A percentile compares a stretch with the other conserved stretches of the same genome.
These are phyloP conservation scores for Zaprionus davidi DNA, from an alignment of 1,140 invertebrate genomes.

Conservation along the genomic window DNA sequence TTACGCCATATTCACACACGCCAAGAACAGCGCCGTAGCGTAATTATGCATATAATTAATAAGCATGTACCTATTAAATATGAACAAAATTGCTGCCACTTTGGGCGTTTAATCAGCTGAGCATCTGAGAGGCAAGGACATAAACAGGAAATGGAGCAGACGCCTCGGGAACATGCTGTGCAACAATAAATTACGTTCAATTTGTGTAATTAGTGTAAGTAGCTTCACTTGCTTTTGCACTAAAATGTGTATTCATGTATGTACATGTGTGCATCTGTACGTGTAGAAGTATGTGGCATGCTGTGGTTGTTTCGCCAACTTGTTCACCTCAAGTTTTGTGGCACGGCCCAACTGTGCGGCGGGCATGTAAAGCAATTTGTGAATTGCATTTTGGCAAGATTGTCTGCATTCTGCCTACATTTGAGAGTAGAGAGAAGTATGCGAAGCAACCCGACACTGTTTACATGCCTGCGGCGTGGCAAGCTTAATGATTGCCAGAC, in stretches of 20 bases:
- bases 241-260: background rate
- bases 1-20: constrained; percentile 45
- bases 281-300: background rate
- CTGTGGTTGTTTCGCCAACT: constrained; percentile 10
- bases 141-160: constrained; percentile 22
- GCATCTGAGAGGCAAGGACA: constrained; percentile 5
- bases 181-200: constrained; percentile 75
- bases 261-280: background rate
- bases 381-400: constrained; percentile 40
- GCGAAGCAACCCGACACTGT: constrained; percentile 34
- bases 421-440: constrained; percentile 40
- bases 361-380: constrained; percentile 43
- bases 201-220: constrained; percentile 76
- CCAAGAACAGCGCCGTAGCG: constrained; percentile 43
- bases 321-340: constrained; percentile 21
- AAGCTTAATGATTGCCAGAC: constrained; percentile 38
- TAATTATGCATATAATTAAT: constrained; percentile 82
- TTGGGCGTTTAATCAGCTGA: constrained; percentile 42
- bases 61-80: constrained; percentile 77
- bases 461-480: constrained; percentile 21
- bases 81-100: constrained; percentile 75
- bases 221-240: constrained; percentile 33
- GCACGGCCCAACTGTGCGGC: constrained; percentile 11
- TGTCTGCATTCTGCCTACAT: constrained; percentile 43
- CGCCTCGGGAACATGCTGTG: background rate